phyloP scores from a whole-genome alignment of 2,888 invertebrate species.

The Eudasyphora cyanicolor region DNA sequence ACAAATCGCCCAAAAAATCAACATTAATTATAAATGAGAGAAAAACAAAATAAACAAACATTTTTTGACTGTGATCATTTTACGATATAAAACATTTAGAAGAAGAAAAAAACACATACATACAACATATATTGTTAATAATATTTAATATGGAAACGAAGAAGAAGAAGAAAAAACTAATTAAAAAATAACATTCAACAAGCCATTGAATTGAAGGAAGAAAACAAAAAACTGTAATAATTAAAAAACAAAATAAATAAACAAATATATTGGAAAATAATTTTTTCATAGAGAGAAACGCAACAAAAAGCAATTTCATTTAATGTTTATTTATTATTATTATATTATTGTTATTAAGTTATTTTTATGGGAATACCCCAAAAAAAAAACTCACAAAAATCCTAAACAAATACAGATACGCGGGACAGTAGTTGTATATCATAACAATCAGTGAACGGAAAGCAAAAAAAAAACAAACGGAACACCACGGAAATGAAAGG shows the following conservation, averaged over 20 bases:
- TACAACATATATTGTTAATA: slow-evolving; percentile 11
- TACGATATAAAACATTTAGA: slow-evolving; percentile 68
- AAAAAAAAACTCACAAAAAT: not conserved
- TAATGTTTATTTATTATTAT: slow-evolving; percentile 31
- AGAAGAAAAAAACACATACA: slow-evolving; percentile 8
- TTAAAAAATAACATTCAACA: not conserved
- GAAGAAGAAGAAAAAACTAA: slow-evolving; percentile 34
- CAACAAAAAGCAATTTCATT: slow-evolving; percentile 65
- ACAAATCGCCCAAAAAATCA: slow-evolving; percentile 1
- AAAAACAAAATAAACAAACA: slow-evolving; percentile 53
- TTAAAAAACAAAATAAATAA: not conserved
- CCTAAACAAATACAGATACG: not conserved
- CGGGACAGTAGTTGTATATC: no score
- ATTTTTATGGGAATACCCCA: slow-evolving; percentile 7
- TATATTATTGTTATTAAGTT: slow-evolving; percentile 24
- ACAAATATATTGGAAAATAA: slow-evolving; percentile 6
- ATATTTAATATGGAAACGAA: slow-evolving; percentile 18
- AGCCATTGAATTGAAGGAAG: slow-evolving; percentile 59
- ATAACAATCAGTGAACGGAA: not conserved
- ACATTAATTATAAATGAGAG: slow-evolving; percentile 7
- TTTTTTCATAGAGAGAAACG: slow-evolving; percentile 44
- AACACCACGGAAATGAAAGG: not conserved
- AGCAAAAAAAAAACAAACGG: no score
- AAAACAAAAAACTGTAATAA: slow-evolving; percentile 41
- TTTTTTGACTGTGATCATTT: slow-evolving; percentile 76